Evolutionary conservation across 2,888 invertebrate genomes (phyloP).

Genomic region (Adela reaumurella): DNA sequence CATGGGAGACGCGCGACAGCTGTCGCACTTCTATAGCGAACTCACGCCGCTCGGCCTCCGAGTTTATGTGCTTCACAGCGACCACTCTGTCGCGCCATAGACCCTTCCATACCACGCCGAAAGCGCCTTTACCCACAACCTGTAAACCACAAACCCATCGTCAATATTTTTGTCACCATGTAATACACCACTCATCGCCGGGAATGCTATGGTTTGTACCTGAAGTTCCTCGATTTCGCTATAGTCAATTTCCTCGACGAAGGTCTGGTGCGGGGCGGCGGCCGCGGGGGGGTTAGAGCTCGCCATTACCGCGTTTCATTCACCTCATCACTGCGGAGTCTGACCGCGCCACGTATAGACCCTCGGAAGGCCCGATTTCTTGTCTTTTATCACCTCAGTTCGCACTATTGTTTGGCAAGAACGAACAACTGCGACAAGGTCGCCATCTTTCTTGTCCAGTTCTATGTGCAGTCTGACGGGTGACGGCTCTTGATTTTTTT

Average conservation of each 20-base stretch:
- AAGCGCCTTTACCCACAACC: constrained; percentile 91
- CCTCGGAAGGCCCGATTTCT: background rate
- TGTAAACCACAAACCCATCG: constrained; percentile 24
- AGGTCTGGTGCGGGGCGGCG: constrained; percentile 44
- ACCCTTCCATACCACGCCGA: constrained; percentile 91
- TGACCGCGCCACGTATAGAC: background rate
- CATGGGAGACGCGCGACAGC: constrained; percentile 85
- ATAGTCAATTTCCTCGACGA: constrained; percentile 76
- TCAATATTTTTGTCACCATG: too few relatives aligned
- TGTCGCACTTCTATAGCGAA: constrained; percentile 85
- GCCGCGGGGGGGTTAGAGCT: constrained; percentile 16
- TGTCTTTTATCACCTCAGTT: constrained; percentile 9
- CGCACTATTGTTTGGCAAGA: constrained; percentile 50
- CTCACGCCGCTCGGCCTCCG: constrained; percentile 83
- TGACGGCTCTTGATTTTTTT: too few relatives aligned
- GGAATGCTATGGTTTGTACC: constrained; percentile 41
- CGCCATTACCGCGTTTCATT: background rate
- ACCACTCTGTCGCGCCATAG: constrained; percentile 82
- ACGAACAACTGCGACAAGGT: constrained; percentile 53
- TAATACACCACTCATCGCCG: too few relatives aligned
- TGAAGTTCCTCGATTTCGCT: constrained; percentile 70
- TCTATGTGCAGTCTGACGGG: too few relatives aligned
- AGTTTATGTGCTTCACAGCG: constrained; percentile 91
- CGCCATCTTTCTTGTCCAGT: constrained; percentile 35
- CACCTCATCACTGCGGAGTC: background rate